Conservation (phyloP, 2,113 vertebrate species). For the human region DNA sequence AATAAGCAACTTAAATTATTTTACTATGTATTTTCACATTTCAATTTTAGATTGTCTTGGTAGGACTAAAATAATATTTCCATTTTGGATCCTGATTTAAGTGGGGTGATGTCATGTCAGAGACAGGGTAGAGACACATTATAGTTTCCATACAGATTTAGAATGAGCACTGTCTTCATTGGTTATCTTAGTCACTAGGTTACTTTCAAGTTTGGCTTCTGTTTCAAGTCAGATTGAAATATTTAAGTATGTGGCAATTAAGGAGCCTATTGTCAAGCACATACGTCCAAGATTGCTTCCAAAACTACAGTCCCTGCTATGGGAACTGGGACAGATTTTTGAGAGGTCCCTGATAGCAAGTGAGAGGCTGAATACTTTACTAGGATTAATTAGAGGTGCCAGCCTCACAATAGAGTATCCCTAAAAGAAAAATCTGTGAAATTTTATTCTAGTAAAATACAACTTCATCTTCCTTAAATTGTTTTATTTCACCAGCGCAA, state of each 20-base stretch:
- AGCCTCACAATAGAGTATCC: background rate
- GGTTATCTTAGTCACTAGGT: constrained; percentile 19
- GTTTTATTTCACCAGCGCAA: constrained; percentile 17
- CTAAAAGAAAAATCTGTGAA: background rate
- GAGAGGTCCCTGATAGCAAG: background rate
- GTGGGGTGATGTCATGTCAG: background rate
- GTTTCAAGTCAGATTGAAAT: background rate
- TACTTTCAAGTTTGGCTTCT: constrained; percentile 12
- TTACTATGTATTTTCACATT: constrained; percentile 41
- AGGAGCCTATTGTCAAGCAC: background rate
- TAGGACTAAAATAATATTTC: constrained; percentile 37
- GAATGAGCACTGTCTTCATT: constrained; percentile 29
- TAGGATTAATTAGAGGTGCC: background rate
- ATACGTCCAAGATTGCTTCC: background rate
- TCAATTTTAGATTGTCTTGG: background rate
- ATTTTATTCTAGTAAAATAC: constrained; percentile 22
- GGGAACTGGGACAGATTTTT: background rate
- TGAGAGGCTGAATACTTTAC: background rate
- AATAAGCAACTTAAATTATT: constrained; percentile 8
- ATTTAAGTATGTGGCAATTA: background rate
- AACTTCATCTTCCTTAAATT: constrained; percentile 25
- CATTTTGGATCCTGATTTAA: background rate
- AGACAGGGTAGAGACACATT: constrained; percentile 4
- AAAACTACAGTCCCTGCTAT: background rate
- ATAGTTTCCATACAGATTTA: background rate